Percentiles rank a stretch among this genome's conserved stretches.
These are phyloP conservation scores for Astyanax mexicanus DNA, from an alignment of 2,797 vertebrate genomes.

Conservation along the genomic window DNA sequence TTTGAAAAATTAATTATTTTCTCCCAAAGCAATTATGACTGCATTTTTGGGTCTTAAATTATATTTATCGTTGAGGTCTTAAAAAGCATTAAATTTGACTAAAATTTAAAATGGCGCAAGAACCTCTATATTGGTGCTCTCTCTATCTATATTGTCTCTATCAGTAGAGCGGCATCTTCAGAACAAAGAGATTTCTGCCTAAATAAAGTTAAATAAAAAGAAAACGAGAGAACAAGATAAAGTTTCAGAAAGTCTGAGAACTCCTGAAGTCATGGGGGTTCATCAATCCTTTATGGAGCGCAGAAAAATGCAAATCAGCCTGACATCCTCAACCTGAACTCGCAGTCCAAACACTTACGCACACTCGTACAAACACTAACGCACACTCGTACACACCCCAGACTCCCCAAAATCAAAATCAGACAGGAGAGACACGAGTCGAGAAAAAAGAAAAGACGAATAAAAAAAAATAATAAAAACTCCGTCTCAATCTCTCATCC, in stretches of 20 bases:
- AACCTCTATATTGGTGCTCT: no score
- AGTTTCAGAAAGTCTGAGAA: constrained; percentile 26
- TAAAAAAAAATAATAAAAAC: not conserved
- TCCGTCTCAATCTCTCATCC: not conserved
- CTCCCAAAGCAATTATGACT: no score
- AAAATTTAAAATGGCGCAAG: no score
- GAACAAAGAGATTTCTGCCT: not conserved
- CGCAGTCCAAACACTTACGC: not conserved
- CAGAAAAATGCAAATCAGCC: constrained; percentile 18
- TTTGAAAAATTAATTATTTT: no score
- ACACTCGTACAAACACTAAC: not conserved
- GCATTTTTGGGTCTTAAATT: no score
- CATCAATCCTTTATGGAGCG: constrained; percentile 25
- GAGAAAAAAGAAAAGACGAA: not conserved
- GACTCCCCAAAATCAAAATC: not conserved
- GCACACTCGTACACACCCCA: not conserved
- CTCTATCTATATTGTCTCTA: no score
- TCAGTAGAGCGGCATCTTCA: not conserved
- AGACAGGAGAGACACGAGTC: not conserved
- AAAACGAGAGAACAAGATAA: constrained; percentile 27
- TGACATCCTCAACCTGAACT: constrained; percentile 7
- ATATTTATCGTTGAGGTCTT: no score
- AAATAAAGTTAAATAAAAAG: constrained; percentile 9
- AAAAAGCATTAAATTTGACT: no score
- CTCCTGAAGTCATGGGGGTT: not conserved